Conservation (phyloP, 2,888 invertebrate species). For the Cryptus armator region DNA sequence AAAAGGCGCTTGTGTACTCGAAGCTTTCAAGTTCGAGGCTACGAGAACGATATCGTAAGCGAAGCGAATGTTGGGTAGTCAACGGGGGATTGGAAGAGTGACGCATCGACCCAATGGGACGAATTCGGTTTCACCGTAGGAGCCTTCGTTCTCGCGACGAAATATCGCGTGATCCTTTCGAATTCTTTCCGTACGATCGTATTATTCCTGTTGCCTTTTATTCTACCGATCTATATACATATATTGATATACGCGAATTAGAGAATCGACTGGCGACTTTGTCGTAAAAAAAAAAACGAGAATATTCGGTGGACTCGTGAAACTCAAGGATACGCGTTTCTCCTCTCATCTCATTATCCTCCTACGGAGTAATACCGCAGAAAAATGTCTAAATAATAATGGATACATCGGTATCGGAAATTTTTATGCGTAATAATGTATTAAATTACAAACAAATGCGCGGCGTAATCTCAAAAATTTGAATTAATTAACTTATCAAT, state of each 20-base stretch:
- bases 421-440: too few relatives aligned
- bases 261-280: too few relatives aligned
- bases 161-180: slow-evolving; percentile 11
- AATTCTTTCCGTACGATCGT: neutral
- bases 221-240: neutral
- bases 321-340: neutral
- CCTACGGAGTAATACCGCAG: too few relatives aligned
- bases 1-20: neutral
- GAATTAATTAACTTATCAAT: too few relatives aligned
- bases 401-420: too few relatives aligned
- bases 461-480: too few relatives aligned
- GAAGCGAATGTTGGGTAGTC: neutral
- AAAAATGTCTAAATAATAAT: too few relatives aligned
- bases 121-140: neutral
- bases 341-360: neutral
- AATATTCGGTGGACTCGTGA: neutral
- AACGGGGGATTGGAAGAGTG: too few relatives aligned
- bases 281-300: too few relatives aligned
- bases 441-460: too few relatives aligned
- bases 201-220: neutral
- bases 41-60: neutral
- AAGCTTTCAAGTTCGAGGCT: slow-evolving; percentile 12
- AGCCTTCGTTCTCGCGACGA: neutral
- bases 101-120: too few relatives aligned
- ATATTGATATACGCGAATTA: too few relatives aligned